phyloP scores from a whole-genome alignment of 1,140 invertebrate species.

The Pogonognathellus flavescens region DNA sequence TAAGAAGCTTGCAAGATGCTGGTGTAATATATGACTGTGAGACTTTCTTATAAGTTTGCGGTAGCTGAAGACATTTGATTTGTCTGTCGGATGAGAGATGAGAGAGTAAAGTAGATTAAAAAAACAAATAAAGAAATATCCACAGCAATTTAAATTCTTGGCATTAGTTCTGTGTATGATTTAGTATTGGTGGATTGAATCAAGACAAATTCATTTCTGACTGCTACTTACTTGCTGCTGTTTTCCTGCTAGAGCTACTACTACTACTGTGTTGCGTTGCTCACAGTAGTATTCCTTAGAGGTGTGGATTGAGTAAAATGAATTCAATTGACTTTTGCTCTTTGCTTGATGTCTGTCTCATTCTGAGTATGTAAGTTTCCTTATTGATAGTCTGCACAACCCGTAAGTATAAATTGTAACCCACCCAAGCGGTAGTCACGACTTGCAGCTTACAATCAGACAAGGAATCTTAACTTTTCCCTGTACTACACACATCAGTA shows the following conservation, averaged over 20 bases:
- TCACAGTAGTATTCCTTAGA: background rate
- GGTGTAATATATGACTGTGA: too few relatives aligned
- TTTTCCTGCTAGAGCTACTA: background rate
- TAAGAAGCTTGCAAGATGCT: too few relatives aligned
- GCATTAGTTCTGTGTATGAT: too few relatives aligned
- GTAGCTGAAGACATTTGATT: too few relatives aligned
- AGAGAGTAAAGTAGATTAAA: background rate
- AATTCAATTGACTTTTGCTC: conserved; percentile 20
- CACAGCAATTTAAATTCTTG: too few relatives aligned
- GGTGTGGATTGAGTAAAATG: background rate
- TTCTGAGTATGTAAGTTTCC: background rate
- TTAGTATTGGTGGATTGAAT: too few relatives aligned
- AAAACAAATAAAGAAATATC: background rate
- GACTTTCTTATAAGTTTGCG: too few relatives aligned
- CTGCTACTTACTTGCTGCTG: background rate
- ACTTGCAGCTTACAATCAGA: conserved; percentile 27
- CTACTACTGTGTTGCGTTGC: too few relatives aligned
- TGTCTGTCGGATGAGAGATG: too few relatives aligned
- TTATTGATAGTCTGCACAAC: background rate
- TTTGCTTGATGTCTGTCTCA: background rate
- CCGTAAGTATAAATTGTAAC: conserved; percentile 11
- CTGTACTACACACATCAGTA: background rate
- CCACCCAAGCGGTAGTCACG: conserved; percentile 37
- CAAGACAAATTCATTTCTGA: conserved; percentile 3
- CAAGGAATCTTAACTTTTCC: conserved; percentile 11